These are phyloP conservation scores for Oncorhynchus mykiss DNA, from an alignment of 2,113 vertebrate genomes.

Conservation along the genomic window DNA sequence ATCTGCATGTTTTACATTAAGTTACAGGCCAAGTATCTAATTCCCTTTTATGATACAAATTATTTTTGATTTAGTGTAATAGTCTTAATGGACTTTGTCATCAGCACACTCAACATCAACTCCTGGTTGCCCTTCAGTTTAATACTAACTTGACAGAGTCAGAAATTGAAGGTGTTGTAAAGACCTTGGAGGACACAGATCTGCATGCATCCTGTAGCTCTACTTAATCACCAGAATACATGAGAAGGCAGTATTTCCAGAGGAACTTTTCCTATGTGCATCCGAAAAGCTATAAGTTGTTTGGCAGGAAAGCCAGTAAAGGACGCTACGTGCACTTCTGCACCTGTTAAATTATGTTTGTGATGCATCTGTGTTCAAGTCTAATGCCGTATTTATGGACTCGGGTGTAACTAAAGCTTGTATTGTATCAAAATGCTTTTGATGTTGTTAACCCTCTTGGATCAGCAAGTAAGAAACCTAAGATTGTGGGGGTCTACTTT, in stretches of 20 bases:
- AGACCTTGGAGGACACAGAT: neutral
- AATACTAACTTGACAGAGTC: conserved; percentile 14
- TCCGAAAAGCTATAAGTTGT: neutral
- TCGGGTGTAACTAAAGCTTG: conserved; percentile 11
- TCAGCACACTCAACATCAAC: neutral
- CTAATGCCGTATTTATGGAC: conserved; percentile 8
- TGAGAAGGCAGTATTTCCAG: conserved; percentile 2
- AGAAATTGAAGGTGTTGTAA: conserved; percentile 10
- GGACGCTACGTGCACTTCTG: neutral
- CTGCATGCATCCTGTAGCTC: conserved; percentile 17
- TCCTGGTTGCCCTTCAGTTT: conserved; percentile 10
- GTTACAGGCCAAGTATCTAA: conserved; percentile 23
- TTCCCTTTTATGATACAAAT: conserved; percentile 24
- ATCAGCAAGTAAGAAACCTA: neutral
- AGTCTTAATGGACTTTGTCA: conserved; percentile 16
- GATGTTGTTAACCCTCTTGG: conserved; percentile 22
- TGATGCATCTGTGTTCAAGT: conserved; percentile 30
- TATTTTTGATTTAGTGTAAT: conserved; percentile 10
- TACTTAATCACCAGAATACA: neutral
- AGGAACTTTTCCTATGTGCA: no score
- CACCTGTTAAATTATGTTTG: conserved; percentile 13
- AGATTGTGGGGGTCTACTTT: conserved; percentile 15
- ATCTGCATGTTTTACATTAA: conserved; percentile 28
- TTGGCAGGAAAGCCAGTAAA: conserved; percentile 17
- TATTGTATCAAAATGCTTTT: conserved; percentile 29